Evolutionary conservation across 2,888 invertebrate species (phyloP), one percentile per base, ranked within the genome.

Genomic region (Pheosia gnoma): DNA sequence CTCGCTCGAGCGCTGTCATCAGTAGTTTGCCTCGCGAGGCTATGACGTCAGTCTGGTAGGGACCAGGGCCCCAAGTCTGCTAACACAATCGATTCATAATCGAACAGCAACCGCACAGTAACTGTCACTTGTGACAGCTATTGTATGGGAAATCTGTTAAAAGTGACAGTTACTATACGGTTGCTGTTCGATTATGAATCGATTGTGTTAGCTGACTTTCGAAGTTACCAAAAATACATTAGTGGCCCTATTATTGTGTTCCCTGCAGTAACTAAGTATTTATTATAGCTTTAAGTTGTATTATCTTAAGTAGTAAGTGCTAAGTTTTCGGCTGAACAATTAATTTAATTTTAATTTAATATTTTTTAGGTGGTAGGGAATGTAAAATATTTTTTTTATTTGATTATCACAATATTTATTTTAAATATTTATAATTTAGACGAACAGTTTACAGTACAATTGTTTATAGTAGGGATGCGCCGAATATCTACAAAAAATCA

Each of bases 241-340:
- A 68, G 68, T 68, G 72, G 70, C 74, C 71, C 75, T 75, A 61
- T 70, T 47, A 61, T 75, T 84, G 84, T 86, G 87, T 89, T 88
- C 84, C 80, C 79, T 74, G 77, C 77, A 63, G 84, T 79, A 70
- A 71, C 58, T 88, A 90, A 89, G 87, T 90, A 90, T 89, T 90
- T 90, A 90, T 89, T 89, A 66, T 89, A 87, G 84, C 61, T 80
- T 74, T 88, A 88, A 86, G 85, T 74, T 75, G 60, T 59, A 62
- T 64, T 59, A 37, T 53, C 53, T 11, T 53, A 53, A 53, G 25
- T 1, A 36, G 37, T 0, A 36, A 53, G 47, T 47, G 47, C 4
- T n/a, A n/a, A 47, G 47, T 47, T 47, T 47, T 5, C 5, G n/a
- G n/a, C 11, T 11, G n/a, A 47, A 47, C 47, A 47, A n/a, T 4